Conservation (phyloP, 2,797 vertebrate genomes). For the Heterohyrax brucei region DNA sequence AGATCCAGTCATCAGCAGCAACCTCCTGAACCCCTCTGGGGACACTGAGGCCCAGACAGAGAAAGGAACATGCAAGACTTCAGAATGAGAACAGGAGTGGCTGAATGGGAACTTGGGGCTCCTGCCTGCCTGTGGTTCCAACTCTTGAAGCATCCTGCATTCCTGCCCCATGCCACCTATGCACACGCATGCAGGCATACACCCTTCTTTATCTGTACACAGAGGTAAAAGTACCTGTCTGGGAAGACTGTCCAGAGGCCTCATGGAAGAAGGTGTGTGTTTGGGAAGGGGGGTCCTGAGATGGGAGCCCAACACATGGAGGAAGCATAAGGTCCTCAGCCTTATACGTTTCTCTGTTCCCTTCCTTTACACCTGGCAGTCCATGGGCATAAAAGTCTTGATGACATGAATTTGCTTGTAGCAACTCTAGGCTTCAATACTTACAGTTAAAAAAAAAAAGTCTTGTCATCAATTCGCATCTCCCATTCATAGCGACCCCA, state of each 20-base stretch:
- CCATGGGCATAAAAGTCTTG: not conserved
- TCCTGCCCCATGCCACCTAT: too few relatives aligned
- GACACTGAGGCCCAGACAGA: conserved; percentile 1
- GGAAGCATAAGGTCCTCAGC: too few relatives aligned
- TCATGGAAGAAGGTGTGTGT: not conserved
- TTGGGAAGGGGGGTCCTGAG: not conserved
- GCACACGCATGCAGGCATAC: too few relatives aligned
- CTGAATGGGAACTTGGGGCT: not conserved
- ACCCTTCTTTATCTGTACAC: not conserved
- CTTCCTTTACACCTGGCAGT: not conserved
- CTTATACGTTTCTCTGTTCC: not conserved
- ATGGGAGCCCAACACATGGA: not conserved
- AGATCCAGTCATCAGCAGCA: not conserved
- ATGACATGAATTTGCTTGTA: not conserved
- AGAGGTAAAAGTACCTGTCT: not conserved
- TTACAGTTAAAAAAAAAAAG: not conserved
- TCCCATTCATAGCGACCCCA: not conserved
- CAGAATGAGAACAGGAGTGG: not conserved
- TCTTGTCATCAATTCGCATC: too few relatives aligned
- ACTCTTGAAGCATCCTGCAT: not conserved
- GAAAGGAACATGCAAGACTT: not conserved
- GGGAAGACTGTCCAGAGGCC: not conserved
- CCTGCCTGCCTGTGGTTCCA: not conserved
- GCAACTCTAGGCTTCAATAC: not conserved
- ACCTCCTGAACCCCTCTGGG: not conserved